Evolutionary conservation across 2,888 invertebrate species (phyloP).

Genomic region (Drosophila niveifrons): DNA sequence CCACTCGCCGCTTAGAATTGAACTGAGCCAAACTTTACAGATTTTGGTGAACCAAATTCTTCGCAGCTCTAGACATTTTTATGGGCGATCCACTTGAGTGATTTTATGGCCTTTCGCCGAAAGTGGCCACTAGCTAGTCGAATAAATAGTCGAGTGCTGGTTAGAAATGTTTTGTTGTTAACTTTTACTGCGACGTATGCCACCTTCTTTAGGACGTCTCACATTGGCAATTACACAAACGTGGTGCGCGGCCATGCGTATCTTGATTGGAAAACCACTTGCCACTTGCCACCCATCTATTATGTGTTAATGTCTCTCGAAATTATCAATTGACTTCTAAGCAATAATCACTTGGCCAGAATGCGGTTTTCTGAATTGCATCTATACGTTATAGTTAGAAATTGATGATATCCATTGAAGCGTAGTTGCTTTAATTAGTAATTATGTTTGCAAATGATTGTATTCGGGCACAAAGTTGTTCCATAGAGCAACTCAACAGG

Average conservation of each 20-base stretch:
- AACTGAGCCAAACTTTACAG: constrained; percentile 53
- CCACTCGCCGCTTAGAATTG: constrained; percentile 64
- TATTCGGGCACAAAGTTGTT: background rate
- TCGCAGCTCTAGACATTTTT: constrained; percentile 66
- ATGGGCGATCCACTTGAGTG: constrained; percentile 74
- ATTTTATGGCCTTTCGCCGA: constrained; percentile 74
- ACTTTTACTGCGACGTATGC: constrained; percentile 55
- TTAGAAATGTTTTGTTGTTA: constrained; percentile 38
- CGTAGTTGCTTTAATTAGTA: constrained; percentile 43
- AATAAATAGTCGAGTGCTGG: constrained; percentile 27
- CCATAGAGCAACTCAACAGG: background rate
- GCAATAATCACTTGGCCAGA: background rate
- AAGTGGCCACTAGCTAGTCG: constrained; percentile 55
- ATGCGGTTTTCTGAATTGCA: constrained; percentile 15
- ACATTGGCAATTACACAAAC: constrained; percentile 19
- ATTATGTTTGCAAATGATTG: constrained; percentile 1
- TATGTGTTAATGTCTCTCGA: constrained; percentile 21
- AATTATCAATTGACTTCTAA: constrained; percentile 18
- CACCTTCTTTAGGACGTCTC: constrained; percentile 12
- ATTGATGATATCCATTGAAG: constrained; percentile 31
- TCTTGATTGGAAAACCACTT: constrained; percentile 39
- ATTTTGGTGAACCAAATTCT: constrained; percentile 62
- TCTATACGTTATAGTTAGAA: constrained; percentile 1
- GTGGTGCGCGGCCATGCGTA: constrained; percentile 45
- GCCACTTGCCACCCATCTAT: constrained; percentile 34